A percentile compares a stretch with the other conserved stretches of the same genome.
These are phyloP conservation scores for Chrysolina americana DNA, from an alignment of 2,888 invertebrate species.

Conservation along the genomic window DNA sequence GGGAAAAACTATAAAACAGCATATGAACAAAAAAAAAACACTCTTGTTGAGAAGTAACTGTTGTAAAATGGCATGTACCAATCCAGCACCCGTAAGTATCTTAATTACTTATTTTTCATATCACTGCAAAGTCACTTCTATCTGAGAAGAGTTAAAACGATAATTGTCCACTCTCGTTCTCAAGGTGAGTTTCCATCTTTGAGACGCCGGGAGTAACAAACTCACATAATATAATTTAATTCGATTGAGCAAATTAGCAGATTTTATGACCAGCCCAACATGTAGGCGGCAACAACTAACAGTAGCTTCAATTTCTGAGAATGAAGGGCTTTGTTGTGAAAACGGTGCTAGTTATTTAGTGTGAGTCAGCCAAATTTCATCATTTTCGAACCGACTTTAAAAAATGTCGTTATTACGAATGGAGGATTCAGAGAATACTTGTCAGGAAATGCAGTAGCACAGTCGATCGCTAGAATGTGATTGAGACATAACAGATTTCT, in stretches of 20 bases:
- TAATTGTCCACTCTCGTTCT: neutral
- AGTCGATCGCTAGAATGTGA: too few relatives aligned
- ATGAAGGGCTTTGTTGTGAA: slow-evolving; percentile 22
- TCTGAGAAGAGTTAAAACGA: neutral
- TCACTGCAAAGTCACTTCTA: neutral
- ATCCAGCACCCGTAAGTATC: neutral
- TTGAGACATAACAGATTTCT: too few relatives aligned
- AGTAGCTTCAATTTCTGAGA: slow-evolving; percentile 22
- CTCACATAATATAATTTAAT: slow-evolving; percentile 15
- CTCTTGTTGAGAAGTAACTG: neutral
- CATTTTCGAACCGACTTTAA: neutral
- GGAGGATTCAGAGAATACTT: neutral
- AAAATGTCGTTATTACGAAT: neutral
- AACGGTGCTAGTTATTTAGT: slow-evolving; percentile 34
- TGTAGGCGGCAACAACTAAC: slow-evolving; percentile 21
- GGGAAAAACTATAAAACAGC: too few relatives aligned
- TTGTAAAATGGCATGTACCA: neutral
- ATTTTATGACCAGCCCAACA: slow-evolving; percentile 19
- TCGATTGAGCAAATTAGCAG: slow-evolving; percentile 24
- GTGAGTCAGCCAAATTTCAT: slow-evolving; percentile 35
- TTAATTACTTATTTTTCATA: neutral
- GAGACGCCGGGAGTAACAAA: slow-evolving; percentile 12
- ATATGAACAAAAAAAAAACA: too few relatives aligned
- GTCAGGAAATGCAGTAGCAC: neutral
- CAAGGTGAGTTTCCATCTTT: slow-evolving; percentile 22